Evolutionary conservation across 2,797 vertebrate species (phyloP).

Genomic region (Leptatherina wallacei): DNA sequence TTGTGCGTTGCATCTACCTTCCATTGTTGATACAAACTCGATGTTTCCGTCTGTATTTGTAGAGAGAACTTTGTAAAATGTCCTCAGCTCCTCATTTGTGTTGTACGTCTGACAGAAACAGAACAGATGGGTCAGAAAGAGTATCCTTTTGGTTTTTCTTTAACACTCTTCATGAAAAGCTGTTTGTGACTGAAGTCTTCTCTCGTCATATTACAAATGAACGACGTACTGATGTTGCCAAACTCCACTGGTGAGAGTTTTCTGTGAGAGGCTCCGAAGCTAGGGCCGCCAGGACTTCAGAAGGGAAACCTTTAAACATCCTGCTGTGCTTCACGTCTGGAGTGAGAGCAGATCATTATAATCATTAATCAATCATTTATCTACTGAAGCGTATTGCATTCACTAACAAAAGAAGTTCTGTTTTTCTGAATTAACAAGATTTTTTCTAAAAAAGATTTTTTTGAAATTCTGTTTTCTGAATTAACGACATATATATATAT

Average conservation of each 20-base stretch:
- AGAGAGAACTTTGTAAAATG: conserved; percentile 90
- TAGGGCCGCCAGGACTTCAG: conserved; percentile 81
- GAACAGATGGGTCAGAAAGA: not conserved
- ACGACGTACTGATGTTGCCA: conserved; percentile 84
- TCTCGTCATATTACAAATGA: not conserved
- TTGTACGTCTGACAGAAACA: conserved; percentile 84
- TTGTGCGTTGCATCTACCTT: conserved; percentile 81
- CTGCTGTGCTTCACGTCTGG: conserved; percentile 81
- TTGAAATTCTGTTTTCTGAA: too few relatives aligned
- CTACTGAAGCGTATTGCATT: too few relatives aligned
- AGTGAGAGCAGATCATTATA: conserved; percentile 1
- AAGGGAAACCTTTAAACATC: conserved; percentile 88
- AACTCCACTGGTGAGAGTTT: conserved; percentile 90
- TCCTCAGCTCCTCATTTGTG: conserved; percentile 80
- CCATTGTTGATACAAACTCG: conserved; percentile 93
- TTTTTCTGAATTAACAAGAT: too few relatives aligned
- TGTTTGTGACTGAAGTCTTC: not conserved
- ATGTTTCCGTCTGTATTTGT: conserved; percentile 84
- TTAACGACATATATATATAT: too few relatives aligned
- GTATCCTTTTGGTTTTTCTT: not conserved
- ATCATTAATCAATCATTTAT: not conserved
- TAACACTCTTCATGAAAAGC: not conserved
- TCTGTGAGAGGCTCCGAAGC: conserved; percentile 85
- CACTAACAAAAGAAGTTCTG: too few relatives aligned
- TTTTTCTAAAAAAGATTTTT: too few relatives aligned